These are phyloP conservation scores for Champsocephalus gunnari DNA, from an alignment of 2,797 vertebrate genomes.

Conservation along the genomic window DNA sequence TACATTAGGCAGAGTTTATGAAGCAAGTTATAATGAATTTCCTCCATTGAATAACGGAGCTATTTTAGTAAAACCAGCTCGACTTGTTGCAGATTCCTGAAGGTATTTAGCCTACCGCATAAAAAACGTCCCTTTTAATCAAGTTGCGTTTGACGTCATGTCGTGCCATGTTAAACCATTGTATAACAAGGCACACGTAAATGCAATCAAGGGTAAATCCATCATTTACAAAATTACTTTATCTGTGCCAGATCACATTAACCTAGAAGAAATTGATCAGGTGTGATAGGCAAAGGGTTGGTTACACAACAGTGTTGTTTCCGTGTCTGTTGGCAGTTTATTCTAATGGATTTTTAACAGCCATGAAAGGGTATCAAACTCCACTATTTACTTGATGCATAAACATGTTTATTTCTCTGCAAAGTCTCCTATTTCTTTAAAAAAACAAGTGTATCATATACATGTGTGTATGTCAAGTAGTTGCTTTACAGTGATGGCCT, in stretches of 20 bases:
- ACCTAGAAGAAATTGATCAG: neutral
- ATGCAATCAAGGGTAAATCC: neutral
- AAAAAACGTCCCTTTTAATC: neutral
- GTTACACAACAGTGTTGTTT: neutral
- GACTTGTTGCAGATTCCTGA: neutral
- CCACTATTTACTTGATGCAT: neutral
- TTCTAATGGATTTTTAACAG: neutral
- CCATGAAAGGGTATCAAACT: too few relatives aligned
- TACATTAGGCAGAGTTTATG: neutral
- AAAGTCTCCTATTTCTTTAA: neutral
- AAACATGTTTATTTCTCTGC: neutral
- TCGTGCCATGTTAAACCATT: neutral
- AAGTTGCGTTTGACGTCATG: neutral
- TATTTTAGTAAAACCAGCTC: neutral
- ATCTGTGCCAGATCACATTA: neutral
- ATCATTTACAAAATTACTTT: neutral
- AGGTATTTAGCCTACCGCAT: neutral
- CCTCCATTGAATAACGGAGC: neutral
- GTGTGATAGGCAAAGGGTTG: neutral
- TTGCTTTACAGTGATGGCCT: neutral
- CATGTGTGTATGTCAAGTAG: neutral
- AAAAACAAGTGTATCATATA: neutral
- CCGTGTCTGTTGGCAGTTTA: constrained; percentile 13
- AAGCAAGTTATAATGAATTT: neutral
- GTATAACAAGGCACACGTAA: neutral